Conservation (phyloP, 2,888 invertebrate genomes). For the Unio pictorum region DNA sequence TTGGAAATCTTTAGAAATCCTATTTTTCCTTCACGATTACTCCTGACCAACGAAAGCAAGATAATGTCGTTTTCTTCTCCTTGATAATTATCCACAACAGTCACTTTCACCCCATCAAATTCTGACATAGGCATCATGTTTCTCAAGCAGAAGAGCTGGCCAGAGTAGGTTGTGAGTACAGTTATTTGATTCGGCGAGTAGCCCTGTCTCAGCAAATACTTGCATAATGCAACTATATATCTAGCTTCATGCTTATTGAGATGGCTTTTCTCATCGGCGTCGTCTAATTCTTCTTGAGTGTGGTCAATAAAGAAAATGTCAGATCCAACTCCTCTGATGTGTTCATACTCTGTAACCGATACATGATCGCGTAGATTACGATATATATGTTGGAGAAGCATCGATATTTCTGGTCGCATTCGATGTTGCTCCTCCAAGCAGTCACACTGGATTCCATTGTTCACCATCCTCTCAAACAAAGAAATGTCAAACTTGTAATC, state of each 20-base stretch:
- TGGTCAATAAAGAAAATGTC: conserved; percentile 64
- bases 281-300: conserved; percentile 44
- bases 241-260: conserved; percentile 60
- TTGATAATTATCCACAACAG: conserved; percentile 66
- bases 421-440: conserved; percentile 77
- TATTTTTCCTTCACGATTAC: conserved; percentile 56
- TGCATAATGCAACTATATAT: conserved; percentile 52
- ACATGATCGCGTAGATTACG: conserved; percentile 44
- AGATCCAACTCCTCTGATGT: conserved; percentile 49
- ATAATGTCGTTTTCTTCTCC: conserved; percentile 71
- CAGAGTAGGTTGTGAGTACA: conserved; percentile 64
- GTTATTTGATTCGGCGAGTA: conserved; percentile 59
- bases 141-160: conserved; percentile 55
- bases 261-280: conserved; percentile 55
- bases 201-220: conserved; percentile 61
- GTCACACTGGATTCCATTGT: conserved; percentile 78
- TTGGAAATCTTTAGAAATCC: conserved; percentile 61
- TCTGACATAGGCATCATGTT: conserved; percentile 49
- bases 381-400: conserved; percentile 53
- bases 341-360: conserved; percentile 43
- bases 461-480: conserved; percentile 85
- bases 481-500: conserved; percentile 83
- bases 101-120: conserved; percentile 53
- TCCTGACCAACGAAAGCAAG: conserved; percentile 67
- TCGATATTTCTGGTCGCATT: conserved; percentile 68